These are phyloP conservation scores for Drosophila monieri DNA, from an alignment of 2,888 invertebrate species.

Conservation along the genomic window DNA sequence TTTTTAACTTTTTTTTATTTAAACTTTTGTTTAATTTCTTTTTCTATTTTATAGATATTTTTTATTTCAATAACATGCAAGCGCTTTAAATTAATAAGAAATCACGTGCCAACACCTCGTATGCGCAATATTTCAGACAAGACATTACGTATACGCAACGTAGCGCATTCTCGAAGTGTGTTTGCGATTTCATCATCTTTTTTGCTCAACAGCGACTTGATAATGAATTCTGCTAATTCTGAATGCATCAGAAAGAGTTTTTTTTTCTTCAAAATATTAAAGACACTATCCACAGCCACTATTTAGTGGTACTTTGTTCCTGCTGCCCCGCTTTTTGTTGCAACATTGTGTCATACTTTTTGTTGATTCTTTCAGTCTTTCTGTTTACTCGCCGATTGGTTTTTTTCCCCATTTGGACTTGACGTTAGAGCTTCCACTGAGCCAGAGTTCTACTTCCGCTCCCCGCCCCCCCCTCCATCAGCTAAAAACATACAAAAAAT, in stretches of 20 bases:
- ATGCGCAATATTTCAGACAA: slow-evolving; percentile 58
- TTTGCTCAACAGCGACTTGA: slow-evolving; percentile 9
- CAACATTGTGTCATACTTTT: slow-evolving; percentile 74
- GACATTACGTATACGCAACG: slow-evolving; percentile 64
- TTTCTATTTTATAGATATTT: slow-evolving; percentile 4
- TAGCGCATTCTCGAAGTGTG: slow-evolving; percentile 22
- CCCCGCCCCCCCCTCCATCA: background rate
- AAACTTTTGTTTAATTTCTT: background rate
- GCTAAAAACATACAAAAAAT: slow-evolving; percentile 3
- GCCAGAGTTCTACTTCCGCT: background rate
- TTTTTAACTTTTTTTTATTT: background rate
- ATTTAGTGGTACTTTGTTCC: slow-evolving; percentile 1
- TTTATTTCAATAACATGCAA: slow-evolving; percentile 20
- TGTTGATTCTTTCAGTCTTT: slow-evolving; percentile 65
- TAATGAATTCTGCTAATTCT: slow-evolving; percentile 28
- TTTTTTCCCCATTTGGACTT: slow-evolving; percentile 52
- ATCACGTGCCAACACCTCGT: slow-evolving; percentile 52
- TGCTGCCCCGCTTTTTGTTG: slow-evolving; percentile 21
- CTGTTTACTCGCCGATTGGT: slow-evolving; percentile 64
- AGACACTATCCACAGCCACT: slow-evolving; percentile 1
- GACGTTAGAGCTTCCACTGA: slow-evolving; percentile 11
- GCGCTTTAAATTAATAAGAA: slow-evolving; percentile 63
- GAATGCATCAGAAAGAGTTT: background rate
- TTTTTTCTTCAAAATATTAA: too few species aligned
- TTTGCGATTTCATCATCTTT: slow-evolving; percentile 41